Conservation (phyloP, 2,888 invertebrate species). For the Euplagia quadripunctaria region DNA sequence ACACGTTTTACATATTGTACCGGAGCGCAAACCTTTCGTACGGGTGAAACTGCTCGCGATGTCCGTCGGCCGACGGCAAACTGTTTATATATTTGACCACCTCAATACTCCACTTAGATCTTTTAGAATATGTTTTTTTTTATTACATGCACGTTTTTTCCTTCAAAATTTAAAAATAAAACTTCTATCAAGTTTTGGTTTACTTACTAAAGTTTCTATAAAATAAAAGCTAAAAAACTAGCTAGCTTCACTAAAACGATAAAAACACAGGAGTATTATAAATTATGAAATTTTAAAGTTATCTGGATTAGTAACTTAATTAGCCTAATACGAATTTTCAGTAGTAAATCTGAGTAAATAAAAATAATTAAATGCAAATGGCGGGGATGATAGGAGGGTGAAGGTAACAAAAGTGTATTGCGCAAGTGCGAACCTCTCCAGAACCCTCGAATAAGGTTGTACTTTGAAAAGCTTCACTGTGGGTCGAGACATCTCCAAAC, state of each 20-base stretch:
- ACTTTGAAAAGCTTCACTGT: constrained; percentile 30
- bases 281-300: neutral
- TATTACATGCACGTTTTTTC: neutral
- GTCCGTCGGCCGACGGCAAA: constrained; percentile 24
- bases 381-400: constrained; percentile 40
- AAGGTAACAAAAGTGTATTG: constrained; percentile 42
- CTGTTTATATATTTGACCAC: neutral
- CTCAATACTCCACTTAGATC: neutral
- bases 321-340: neutral
- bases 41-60: neutral
- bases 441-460: constrained; percentile 50
- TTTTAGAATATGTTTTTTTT: neutral
- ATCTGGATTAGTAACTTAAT: neutral
- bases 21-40: neutral
- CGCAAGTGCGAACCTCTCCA: constrained; percentile 64
- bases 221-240: neutral
- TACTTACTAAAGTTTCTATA: neutral
- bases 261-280: neutral
- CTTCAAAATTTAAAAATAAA: neutral
- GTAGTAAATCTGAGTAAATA: constrained; percentile 7
- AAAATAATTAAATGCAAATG: constrained; percentile 13
- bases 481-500: constrained; percentile 33
- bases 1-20: neutral
- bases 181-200: neutral
- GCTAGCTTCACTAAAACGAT: neutral